These are phyloP conservation scores for Microcaecilia unicolor DNA, from an alignment of 2,797 vertebrate genomes.

Conservation along the genomic window DNA sequence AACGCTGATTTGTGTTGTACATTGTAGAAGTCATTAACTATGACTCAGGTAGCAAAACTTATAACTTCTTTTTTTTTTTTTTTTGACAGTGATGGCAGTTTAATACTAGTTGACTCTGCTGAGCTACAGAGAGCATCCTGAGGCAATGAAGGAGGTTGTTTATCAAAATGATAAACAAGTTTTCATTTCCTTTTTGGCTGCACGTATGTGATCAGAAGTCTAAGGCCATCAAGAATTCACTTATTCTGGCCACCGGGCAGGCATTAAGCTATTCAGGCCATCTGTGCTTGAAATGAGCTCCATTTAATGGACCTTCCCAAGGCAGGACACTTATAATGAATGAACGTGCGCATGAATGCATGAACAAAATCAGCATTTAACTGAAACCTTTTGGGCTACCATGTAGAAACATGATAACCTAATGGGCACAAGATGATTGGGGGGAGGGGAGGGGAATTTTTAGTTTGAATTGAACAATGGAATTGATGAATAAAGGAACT, in stretches of 20 bases:
- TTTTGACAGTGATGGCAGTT: conserved; percentile 59
- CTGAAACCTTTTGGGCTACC: not conserved
- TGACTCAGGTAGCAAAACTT: conserved; percentile 52
- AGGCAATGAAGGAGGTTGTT: conserved; percentile 45
- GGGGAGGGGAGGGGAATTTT: too few relatives aligned
- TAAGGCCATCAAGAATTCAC: conserved; percentile 50
- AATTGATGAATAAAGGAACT: too few relatives aligned
- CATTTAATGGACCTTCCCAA: conserved; percentile 50
- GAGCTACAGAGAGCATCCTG: conserved; percentile 40
- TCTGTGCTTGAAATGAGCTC: conserved; percentile 59
- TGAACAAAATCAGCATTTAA: conserved; percentile 1
- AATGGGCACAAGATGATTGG: too few relatives aligned
- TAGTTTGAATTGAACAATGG: too few relatives aligned
- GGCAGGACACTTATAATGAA: conserved; percentile 36
- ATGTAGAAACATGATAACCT: not conserved
- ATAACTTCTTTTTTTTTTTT: conserved; percentile 25
- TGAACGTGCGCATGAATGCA: conserved; percentile 26
- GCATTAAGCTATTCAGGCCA: conserved; percentile 54
- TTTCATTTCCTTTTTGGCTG: conserved; percentile 49
- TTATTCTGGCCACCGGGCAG: conserved; percentile 59
- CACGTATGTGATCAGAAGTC: conserved; percentile 48
- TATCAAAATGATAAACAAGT: conserved; percentile 66
- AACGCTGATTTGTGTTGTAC: conserved; percentile 41
- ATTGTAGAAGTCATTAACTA: conserved; percentile 48
- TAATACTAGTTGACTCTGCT: conserved; percentile 57